Evolutionary conservation across 2,797 vertebrate species (phyloP).

Genomic region (Dendrocincla tyrannina): DNA sequence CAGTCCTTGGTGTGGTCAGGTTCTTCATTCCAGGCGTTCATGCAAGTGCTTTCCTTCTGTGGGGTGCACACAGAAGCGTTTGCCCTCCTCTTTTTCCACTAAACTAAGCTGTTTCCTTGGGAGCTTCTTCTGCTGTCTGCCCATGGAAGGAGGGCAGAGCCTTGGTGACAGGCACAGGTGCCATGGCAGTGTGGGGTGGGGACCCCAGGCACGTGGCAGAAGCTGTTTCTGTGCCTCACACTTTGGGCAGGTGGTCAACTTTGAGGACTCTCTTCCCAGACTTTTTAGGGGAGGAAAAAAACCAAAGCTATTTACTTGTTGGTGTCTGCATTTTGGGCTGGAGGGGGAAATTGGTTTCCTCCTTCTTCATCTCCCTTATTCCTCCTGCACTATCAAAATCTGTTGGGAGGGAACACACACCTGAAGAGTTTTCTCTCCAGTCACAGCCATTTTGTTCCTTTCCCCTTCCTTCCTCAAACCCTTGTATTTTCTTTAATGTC

Average conservation of each 20-base stretch:
- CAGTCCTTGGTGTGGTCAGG: not conserved
- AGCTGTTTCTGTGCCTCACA: not conserved
- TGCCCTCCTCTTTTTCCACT: not conserved
- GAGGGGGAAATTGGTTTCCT: not conserved
- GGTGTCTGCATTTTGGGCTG: not conserved
- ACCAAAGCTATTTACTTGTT: not conserved
- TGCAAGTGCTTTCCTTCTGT: not conserved
- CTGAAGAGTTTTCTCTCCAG: not conserved
- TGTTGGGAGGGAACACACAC: not conserved
- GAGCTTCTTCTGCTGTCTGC: not conserved
- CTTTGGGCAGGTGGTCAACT: not conserved
- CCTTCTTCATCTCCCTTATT: not conserved
- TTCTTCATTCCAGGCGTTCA: slow-evolving; percentile 21
- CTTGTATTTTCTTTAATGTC: not conserved
- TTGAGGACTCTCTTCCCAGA: not conserved
- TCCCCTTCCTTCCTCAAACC: not conserved
- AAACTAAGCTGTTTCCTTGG: not conserved
- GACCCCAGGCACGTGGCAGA: not conserved
- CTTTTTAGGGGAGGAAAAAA: not conserved
- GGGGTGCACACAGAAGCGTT: fast-evolving
- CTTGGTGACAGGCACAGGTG: fast-evolving
- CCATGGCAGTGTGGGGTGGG: fast-evolving
- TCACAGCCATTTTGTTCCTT: not conserved
- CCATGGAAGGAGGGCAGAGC: not conserved
- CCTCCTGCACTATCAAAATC: not conserved